phyloP scores from a whole-genome alignment of 2,888 invertebrate genomes.

The Omphaloscelis lunosa region DNA sequence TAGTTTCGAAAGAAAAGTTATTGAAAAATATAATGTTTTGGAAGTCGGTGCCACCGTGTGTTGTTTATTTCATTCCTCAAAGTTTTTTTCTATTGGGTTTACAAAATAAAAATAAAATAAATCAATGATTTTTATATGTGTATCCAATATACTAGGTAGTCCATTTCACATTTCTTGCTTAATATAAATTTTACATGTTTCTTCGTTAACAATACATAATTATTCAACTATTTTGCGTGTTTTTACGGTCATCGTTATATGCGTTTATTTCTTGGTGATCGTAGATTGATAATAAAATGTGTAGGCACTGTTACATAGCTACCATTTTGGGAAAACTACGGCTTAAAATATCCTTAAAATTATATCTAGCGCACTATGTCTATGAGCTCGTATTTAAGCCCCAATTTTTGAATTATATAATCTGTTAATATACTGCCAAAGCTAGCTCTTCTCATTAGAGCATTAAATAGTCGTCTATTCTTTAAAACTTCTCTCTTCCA shows the following conservation, averaged over 20 bases:
- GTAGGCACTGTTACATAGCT: not conserved
- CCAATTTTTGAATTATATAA: not conserved
- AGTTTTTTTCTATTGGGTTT: too few relatives aligned
- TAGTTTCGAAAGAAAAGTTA: not conserved
- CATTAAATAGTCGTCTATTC: not conserved
- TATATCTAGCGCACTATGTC: conserved; percentile 18
- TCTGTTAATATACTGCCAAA: not conserved
- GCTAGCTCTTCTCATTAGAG: not conserved
- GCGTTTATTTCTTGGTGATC: not conserved
- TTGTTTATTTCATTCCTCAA: too few relatives aligned
- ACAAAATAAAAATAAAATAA: not conserved
- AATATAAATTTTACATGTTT: not conserved
- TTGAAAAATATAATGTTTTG: not conserved
- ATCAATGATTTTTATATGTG: conserved; percentile 18
- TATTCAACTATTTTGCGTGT: not conserved
- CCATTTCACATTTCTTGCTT: conserved; percentile 2
- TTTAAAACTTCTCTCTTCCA: not conserved
- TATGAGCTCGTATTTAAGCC: not conserved
- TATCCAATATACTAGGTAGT: not conserved
- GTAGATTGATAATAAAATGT: not conserved
- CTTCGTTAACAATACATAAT: not conserved
- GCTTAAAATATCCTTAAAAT: not conserved
- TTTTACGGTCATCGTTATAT: not conserved
- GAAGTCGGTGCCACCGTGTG: too few relatives aligned
- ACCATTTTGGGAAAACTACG: not conserved